A percentile compares a stretch with the other conserved stretches of the same genome.
Conservation (phyloP, 2,888 invertebrate genomes). For the Rhimphoctona megacephalus region DNA sequence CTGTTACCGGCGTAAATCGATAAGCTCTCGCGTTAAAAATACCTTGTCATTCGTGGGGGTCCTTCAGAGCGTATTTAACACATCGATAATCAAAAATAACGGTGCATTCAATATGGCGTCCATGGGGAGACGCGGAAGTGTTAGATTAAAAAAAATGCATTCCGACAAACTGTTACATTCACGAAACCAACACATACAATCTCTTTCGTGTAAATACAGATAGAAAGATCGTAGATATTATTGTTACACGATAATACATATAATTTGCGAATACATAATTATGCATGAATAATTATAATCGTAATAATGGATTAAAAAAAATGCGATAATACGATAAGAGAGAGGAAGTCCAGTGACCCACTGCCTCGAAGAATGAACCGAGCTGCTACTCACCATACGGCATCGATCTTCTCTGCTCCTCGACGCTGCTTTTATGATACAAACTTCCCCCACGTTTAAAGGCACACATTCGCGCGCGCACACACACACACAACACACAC, state of each 20-base stretch:
- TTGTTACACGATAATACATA: conserved; percentile 14
- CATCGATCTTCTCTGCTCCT: conserved; percentile 64
- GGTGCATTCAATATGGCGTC: not conserved
- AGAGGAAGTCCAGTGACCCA: conserved; percentile 67
- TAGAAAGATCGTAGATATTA: not conserved
- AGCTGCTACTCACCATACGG: conserved; percentile 53
- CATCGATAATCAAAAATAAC: not conserved
- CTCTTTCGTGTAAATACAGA: conserved; percentile 9
- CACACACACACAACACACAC: too few species aligned
- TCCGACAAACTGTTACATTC: not conserved
- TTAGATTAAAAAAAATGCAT: not conserved
- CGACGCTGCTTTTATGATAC: conserved; percentile 58
- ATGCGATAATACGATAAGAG: conserved; percentile 41
- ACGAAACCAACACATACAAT: not conserved
- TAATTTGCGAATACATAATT: not conserved
- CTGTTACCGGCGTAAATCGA: not conserved
- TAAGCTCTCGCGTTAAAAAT: not conserved
- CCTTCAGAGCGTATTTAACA: not conserved
- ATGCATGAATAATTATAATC: not conserved
- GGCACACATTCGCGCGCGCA: not conserved
- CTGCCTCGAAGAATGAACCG: conserved; percentile 62
- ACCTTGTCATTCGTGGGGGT: not conserved
- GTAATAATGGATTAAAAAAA: not conserved
- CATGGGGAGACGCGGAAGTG: not conserved
- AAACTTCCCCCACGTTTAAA: conserved; percentile 17